Evolutionary conservation across 2,797 vertebrate genomes (phyloP), one percentile per base, ranked within the genome.

Genomic region (Gadopsis marmoratus): DNA sequence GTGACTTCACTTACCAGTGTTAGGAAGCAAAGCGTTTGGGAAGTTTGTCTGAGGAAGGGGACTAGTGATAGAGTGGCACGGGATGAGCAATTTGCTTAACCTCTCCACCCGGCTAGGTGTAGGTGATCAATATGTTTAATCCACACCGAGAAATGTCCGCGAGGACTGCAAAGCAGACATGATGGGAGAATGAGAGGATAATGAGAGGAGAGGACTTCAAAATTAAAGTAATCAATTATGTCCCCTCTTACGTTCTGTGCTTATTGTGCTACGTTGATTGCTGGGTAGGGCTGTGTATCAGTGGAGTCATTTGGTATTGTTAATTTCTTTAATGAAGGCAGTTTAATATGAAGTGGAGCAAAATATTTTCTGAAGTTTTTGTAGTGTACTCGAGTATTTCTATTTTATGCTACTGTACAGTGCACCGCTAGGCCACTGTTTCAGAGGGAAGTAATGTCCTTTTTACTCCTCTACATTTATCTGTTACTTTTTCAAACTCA

Each of bases 71-170:
- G 37, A 70, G 60, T 26, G 47, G 64, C 71, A 66, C 0, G 8
- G 56, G 54, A 75, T 60, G 64, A 81, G 51, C 64, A 76, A 77
- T 86, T 91, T 88, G 76, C 78, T 90, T 82, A 89, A 88, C 89
- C 87, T 85, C 83, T 71, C 80, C 39, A 74, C 78, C 77, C 74
- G 65, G 79, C 73, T 71, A 64, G 65, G 72, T 71, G 74, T n/a
- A 60, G 64, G 62, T 88, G 81, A 94, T 94, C 90, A 86, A 93
- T 93, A 88, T 83, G 79, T 86, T 89, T 93, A 83, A 88, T 91
- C 78, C 83, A 75, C 69, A 59, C 54, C 21, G 74, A 31, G 73
- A 84, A 65, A 74, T 47, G 50, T 85, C 85, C 62, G 63, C 1
- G 7, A 84, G 78, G 72, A 75, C 47, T 21, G 53, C 51, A 63